A percentile compares a stretch with the other conserved stretches of the same genome.
phyloP scores from a whole-genome alignment of 2,113 vertebrate genomes.

The Aptenodytes forsteri region DNA sequence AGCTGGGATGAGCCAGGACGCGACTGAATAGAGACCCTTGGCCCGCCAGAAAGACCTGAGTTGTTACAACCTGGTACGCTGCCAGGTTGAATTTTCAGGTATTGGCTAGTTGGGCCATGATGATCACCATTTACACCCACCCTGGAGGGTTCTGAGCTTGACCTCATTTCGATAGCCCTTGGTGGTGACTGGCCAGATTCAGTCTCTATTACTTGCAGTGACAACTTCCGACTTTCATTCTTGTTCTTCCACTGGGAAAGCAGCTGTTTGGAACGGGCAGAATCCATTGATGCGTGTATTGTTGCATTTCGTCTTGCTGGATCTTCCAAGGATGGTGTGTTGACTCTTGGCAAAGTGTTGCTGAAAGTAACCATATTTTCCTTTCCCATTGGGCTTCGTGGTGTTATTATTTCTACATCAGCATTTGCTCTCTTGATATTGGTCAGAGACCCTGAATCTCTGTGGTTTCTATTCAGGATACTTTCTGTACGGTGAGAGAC shows the following conservation, averaged over 20 bases:
- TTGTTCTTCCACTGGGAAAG: slow-evolving; percentile 97
- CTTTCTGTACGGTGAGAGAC: slow-evolving; percentile 82
- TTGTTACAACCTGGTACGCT: slow-evolving; percentile 86
- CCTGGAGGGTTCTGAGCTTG: slow-evolving; percentile 85
- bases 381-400: slow-evolving; percentile 87
- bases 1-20: slow-evolving; percentile 94
- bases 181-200: slow-evolving; percentile 85
- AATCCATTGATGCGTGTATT: slow-evolving; percentile 93
- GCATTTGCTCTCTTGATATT: slow-evolving; percentile 86
- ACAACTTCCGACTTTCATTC: slow-evolving; percentile 88
- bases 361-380: slow-evolving; percentile 98
- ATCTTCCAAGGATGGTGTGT: slow-evolving; percentile 88
- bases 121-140: slow-evolving; percentile 87
- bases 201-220: slow-evolving; percentile 89
- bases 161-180: slow-evolving; percentile 88
- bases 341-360: slow-evolving; percentile 93
- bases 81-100: slow-evolving; percentile 88
- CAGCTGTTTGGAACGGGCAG: slow-evolving; percentile 92
- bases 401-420: slow-evolving; percentile 92
- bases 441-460: slow-evolving; percentile 80
- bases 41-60: slow-evolving; percentile 86
- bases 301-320: slow-evolving; percentile 85
- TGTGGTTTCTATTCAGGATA: slow-evolving; percentile 85
- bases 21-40: slow-evolving; percentile 89
- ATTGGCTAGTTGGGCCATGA: slow-evolving; percentile 80